Conservation (phyloP, 2,113 vertebrate species). For the Narcine bancroftii region DNA sequence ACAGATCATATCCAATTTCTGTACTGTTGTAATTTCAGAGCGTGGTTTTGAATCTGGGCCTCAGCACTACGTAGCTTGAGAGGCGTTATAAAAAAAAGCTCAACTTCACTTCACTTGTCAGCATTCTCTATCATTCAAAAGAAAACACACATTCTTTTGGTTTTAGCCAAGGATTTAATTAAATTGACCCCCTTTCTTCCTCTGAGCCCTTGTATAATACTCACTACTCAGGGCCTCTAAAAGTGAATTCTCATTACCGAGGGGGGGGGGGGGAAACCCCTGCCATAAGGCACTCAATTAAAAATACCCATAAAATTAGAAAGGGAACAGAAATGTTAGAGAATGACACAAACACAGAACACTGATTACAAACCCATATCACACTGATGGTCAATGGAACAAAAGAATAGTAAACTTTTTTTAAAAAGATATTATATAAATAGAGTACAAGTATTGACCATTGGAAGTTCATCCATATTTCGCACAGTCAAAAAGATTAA, state of each 20-base stretch:
- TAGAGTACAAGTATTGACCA: neutral
- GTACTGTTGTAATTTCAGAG: neutral
- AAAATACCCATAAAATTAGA: neutral
- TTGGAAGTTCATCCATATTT: neutral
- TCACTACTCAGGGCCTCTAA: neutral
- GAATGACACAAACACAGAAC: neutral
- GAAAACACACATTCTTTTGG: too few relatives aligned
- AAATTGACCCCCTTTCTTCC: too few relatives aligned
- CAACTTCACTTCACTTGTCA: neutral
- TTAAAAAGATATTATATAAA: neutral
- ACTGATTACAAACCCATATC: neutral
- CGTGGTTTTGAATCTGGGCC: neutral
- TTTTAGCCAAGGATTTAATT: too few relatives aligned
- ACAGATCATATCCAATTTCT: neutral
- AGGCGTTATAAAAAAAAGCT: neutral
- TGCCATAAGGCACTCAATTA: neutral
- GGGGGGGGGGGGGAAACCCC: too few relatives aligned
- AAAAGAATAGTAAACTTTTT: neutral
- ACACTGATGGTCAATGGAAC: neutral
- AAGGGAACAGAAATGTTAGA: neutral
- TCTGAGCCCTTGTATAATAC: too few relatives aligned
- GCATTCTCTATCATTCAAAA: too few relatives aligned
- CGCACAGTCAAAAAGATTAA: too few relatives aligned
- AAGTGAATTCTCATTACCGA: neutral
- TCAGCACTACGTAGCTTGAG: neutral